phyloP scores from a whole-genome alignment of 2,797 vertebrate species.

The Chelidonichthys spinosus region DNA sequence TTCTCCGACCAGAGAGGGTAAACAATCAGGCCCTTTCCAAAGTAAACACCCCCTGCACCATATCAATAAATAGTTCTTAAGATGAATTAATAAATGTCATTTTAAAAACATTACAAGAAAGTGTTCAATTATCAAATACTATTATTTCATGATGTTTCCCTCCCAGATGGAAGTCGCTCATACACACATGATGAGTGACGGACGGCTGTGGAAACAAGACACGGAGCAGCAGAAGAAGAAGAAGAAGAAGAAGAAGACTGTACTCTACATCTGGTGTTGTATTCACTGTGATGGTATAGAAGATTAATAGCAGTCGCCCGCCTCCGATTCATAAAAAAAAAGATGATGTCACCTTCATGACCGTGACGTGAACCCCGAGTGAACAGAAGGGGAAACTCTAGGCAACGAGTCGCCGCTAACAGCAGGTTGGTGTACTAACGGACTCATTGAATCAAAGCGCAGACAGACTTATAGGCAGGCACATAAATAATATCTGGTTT shows the following conservation, averaged over 20 bases:
- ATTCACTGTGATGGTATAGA: constrained; percentile 19
- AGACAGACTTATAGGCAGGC: constrained; percentile 9
- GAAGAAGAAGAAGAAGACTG: not conserved
- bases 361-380: constrained; percentile 32
- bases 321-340: constrained; percentile 34
- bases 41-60: constrained; percentile 64
- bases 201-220: constrained; percentile 38
- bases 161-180: no score
- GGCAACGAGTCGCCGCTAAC: constrained; percentile 41
- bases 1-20: constrained; percentile 47
- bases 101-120: no score
- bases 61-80: no score
- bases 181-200: no score
- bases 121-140: no score
- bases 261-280: constrained; percentile 11
- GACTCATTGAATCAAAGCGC: constrained; percentile 26
- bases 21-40: constrained; percentile 70
- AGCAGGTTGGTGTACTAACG: constrained; percentile 10
- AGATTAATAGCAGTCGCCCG: constrained; percentile 25
- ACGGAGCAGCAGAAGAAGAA: not conserved
- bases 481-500: constrained; percentile 11
- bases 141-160: no score
- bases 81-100: no score
- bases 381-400: not conserved
- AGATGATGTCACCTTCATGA: constrained; percentile 41